Conservation (phyloP, 1,140 invertebrate species). For the Calliopsis andreniformis region DNA sequence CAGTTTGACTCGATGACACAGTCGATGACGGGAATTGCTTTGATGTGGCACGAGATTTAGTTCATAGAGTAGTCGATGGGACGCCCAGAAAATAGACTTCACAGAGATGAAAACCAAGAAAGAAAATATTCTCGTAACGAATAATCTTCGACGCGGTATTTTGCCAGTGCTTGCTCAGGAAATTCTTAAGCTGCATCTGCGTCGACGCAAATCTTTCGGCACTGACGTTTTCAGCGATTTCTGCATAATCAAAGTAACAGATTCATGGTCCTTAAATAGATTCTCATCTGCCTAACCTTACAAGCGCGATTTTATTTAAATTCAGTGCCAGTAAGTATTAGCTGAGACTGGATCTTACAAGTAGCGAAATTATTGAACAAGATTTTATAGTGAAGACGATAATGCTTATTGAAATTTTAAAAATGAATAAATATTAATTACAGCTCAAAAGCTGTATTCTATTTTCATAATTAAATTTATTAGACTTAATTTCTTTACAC, state of each 20-base stretch:
- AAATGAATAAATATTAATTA: no score
- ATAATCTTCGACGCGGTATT: constrained; percentile 17
- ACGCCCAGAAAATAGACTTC: constrained; percentile 21
- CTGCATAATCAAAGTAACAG: constrained; percentile 24
- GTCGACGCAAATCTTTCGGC: constrained; percentile 37
- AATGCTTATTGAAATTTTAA: no score
- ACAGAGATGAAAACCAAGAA: neutral
- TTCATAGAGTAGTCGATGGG: neutral
- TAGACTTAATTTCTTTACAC: no score
- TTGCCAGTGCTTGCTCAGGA: constrained; percentile 24
- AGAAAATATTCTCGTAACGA: constrained; percentile 17
- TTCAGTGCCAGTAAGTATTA: neutral
- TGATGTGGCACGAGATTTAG: constrained; percentile 23
- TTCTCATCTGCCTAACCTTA: constrained; percentile 24
- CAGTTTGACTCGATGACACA: constrained; percentile 30
- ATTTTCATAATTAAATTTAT: no score
- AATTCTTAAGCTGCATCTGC: constrained; percentile 47
- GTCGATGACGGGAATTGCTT: constrained; percentile 37
- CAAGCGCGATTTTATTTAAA: neutral
- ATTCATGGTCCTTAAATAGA: constrained; percentile 40
- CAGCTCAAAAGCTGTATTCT: no score
- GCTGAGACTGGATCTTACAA: no score
- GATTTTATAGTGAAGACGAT: no score
- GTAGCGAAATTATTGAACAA: no score
- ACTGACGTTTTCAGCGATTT: constrained; percentile 10